These are phyloP conservation scores for Doris montereyensis DNA, from an alignment of 2,888 invertebrate genomes.

Conservation along the genomic window DNA sequence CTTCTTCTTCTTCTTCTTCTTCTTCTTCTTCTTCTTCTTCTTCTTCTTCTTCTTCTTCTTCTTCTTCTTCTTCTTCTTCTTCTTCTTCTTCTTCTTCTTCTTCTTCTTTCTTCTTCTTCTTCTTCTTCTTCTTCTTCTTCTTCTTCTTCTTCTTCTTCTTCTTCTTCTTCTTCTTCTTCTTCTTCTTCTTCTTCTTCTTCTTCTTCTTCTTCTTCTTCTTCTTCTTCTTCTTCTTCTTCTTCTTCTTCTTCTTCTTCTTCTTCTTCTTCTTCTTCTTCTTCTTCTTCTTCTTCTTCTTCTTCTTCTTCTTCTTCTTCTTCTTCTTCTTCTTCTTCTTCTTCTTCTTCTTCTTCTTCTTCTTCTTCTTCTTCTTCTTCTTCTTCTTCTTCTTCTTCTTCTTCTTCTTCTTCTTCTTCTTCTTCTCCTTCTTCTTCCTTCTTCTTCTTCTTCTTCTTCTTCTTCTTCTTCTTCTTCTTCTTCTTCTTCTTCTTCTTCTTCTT, in stretches of 20 bases:
- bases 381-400: not conserved
- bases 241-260: not conserved
- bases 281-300: not conserved
- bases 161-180: not conserved
- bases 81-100: not conserved
- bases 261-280: not conserved
- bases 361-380: not conserved
- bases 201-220: not conserved
- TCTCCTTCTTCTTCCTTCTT: not conserved
- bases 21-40: not conserved
- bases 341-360: not conserved
- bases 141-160: not conserved
- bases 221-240: not conserved
- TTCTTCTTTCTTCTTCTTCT: not conserved
- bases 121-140: not conserved
- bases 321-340: not conserved
- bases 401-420: not conserved
- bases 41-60: not conserved
- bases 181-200: not conserved
- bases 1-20: not conserved
- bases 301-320: not conserved
- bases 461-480: slow-evolving; percentile 16
- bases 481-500: not conserved
- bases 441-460: not conserved
- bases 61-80: not conserved